Evolutionary conservation across 2,113 vertebrate genomes (phyloP).

Genomic region (Pogonocichla stellata): DNA sequence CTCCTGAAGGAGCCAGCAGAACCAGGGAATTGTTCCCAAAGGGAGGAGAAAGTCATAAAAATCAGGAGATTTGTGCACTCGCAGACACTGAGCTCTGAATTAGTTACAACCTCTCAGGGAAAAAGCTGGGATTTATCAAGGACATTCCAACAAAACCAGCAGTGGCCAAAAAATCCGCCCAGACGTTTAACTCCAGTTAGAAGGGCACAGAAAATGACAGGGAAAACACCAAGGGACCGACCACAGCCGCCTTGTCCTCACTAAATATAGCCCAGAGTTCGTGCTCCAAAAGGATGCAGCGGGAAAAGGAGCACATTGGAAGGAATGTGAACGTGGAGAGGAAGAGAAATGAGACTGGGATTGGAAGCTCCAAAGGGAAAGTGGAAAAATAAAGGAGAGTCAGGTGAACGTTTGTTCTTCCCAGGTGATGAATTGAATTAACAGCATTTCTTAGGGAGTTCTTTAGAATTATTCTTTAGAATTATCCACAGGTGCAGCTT

Average conservation of each 20-base stretch:
- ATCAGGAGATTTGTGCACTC: not conserved
- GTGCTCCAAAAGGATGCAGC: not conserved
- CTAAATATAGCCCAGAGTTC: conserved; percentile 28
- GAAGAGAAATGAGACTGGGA: not conserved
- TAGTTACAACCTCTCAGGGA: not conserved
- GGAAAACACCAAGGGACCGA: not conserved
- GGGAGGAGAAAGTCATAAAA: not conserved
- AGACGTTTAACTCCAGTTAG: not conserved
- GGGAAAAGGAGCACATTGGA: not conserved
- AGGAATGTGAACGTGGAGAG: not conserved
- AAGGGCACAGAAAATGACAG: conserved; percentile 17
- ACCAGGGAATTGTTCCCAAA: not conserved
- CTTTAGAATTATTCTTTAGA: too few species aligned
- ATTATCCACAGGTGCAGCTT: not conserved
- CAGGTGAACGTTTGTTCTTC: not conserved
- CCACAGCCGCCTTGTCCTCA: not conserved
- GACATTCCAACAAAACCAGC: conserved; percentile 18
- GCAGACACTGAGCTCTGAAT: not conserved
- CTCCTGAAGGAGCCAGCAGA: not conserved
- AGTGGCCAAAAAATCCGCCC: not conserved
- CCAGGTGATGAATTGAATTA: not conserved
- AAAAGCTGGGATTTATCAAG: conserved; percentile 25
- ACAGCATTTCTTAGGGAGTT: not conserved
- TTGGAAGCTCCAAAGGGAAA: not conserved
- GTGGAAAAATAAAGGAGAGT: not conserved